Percentiles rank a stretch among this genome's conserved stretches.
Evolutionary conservation across 1,140 invertebrate genomes (phyloP).

Genomic region (Coenobita brevimanus): DNA sequence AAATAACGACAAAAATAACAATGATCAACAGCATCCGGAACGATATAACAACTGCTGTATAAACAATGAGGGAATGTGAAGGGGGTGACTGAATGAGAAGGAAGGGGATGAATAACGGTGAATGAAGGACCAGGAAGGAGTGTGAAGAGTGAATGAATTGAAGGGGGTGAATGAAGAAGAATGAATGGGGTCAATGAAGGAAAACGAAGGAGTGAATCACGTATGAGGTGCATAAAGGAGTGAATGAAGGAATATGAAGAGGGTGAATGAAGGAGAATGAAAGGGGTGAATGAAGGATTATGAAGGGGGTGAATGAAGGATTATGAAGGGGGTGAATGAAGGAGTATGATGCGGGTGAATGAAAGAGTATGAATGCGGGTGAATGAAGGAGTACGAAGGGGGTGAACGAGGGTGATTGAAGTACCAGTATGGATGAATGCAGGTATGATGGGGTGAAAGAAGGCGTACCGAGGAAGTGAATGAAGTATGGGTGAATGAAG

Average conservation of each 20-base stretch:
- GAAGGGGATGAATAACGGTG: rapidly evolving
- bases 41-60: too few species aligned
- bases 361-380: background rate
- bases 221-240: background rate
- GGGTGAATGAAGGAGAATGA: background rate
- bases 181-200: too few species aligned
- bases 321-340: background rate
- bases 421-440: background rate
- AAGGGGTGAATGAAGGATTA: background rate
- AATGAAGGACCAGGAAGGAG: too few species aligned
- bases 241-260: background rate
- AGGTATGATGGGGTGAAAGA: background rate
- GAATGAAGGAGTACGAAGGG: background rate
- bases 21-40: too few species aligned
- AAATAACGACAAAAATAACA: too few species aligned
- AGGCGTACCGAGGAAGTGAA: too few species aligned
- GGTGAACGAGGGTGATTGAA: background rate
- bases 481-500: too few species aligned
- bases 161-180: too few species aligned
- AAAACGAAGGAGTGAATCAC: background rate
- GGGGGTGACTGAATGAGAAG: background rate
- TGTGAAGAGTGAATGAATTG: too few species aligned
- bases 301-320: background rate
- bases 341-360: background rate
- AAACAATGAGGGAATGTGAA: background rate